Percentiles rank a stretch among this genome's conserved stretches.
Conservation (phyloP, 2,888 invertebrate species). For the Electrophaes corylata region DNA sequence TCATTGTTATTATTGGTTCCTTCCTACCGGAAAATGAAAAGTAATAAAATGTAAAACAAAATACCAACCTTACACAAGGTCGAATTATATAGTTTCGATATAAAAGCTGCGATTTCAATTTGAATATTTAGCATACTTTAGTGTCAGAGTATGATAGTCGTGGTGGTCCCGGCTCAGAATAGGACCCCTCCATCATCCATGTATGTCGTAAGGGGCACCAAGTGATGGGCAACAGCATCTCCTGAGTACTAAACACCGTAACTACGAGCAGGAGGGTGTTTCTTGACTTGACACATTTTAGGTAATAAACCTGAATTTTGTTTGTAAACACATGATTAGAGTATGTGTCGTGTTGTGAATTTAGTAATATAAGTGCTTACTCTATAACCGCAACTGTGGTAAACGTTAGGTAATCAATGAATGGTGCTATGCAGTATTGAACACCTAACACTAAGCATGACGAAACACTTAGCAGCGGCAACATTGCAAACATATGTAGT, state of each 20-base stretch:
- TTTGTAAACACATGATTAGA: background rate
- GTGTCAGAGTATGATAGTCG: no score
- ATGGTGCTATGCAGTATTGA: conserved; percentile 19
- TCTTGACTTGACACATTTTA: conserved; percentile 46
- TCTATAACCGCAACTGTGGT: conserved; percentile 30
- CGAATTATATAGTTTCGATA: background rate
- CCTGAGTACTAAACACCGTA: no score
- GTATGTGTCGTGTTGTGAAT: conserved; percentile 48
- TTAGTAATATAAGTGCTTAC: background rate
- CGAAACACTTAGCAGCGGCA: conserved; percentile 54
- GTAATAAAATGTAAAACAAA: background rate
- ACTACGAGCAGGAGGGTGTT: no score
- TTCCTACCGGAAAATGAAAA: background rate
- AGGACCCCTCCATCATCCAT: no score
- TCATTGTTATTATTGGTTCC: background rate
- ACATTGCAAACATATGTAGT: conserved; percentile 28
- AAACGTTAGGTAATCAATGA: conserved; percentile 42
- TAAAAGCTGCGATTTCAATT: conserved; percentile 1
- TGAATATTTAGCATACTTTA: conserved; percentile 12
- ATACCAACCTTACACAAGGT: background rate
- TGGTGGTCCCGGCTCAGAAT: no score
- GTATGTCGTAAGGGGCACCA: no score
- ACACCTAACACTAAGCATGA: conserved; percentile 41
- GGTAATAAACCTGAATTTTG: no score
- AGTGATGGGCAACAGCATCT: no score